Conservation (phyloP, 2,113 vertebrate genomes). For the Menura novaehollandiae region DNA sequence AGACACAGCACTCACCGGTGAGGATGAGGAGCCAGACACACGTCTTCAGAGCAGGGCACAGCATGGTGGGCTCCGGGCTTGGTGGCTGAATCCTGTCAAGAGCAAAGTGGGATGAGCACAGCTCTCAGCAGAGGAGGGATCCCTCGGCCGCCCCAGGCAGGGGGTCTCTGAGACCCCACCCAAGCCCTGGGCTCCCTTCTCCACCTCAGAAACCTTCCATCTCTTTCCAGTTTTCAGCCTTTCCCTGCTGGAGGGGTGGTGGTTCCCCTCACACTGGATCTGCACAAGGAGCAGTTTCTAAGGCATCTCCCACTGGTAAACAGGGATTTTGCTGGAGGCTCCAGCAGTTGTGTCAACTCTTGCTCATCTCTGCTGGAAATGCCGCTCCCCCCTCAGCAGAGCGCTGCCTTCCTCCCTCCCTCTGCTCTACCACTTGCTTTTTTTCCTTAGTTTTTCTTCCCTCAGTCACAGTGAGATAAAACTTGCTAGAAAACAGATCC, state of each 20-base stretch:
- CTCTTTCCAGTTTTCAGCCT: neutral
- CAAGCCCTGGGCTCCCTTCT: neutral
- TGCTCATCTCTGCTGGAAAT: neutral
- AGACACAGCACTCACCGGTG: constrained; percentile 52
- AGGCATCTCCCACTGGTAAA: neutral
- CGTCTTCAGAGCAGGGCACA: neutral
- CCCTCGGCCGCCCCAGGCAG: fast-evolving
- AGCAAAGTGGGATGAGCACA: neutral
- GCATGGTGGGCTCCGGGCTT: neutral
- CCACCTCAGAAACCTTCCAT: neutral
- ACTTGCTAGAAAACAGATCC: neutral
- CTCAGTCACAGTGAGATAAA: constrained; percentile 15
- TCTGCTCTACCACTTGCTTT: neutral
- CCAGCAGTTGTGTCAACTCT: neutral
- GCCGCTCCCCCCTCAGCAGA: neutral
- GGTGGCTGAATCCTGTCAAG: neutral
- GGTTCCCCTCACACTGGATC: neutral
- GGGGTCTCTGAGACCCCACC: neutral
- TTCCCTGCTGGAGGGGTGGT: neutral
- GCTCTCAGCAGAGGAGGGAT: neutral
- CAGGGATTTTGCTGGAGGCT: constrained; percentile 1
- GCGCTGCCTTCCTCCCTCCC: neutral
- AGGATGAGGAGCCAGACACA: constrained; percentile 11
- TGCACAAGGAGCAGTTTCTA: neutral
- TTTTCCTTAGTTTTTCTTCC: neutral